A percentile compares a stretch with the other conserved stretches of the same genome.
phyloP scores from a whole-genome alignment of 1,140 invertebrate species.

The Aricia agestis region DNA sequence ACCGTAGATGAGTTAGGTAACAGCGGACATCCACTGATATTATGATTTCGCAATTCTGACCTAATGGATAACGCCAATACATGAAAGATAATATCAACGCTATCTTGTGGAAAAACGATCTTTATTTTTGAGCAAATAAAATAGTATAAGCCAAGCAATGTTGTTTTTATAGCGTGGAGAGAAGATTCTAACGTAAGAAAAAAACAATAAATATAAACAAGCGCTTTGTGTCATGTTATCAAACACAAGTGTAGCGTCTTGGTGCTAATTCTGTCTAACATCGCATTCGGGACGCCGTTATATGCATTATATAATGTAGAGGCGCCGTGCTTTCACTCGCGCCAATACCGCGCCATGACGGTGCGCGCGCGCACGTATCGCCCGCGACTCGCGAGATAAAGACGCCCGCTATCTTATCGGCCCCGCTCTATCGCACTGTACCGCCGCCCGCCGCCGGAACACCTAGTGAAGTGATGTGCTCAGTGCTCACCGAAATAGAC shows the following conservation, averaged over 20 bases:
- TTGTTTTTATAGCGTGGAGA: neutral
- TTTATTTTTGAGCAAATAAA: no score
- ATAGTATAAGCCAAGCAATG: no score
- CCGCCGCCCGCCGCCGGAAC: slow-evolving; percentile 61
- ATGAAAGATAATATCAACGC: no score
- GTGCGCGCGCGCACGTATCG: slow-evolving; percentile 64
- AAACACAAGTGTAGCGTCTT: slow-evolving; percentile 29
- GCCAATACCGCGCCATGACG: slow-evolving; percentile 59
- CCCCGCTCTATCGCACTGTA: slow-evolving; percentile 65
- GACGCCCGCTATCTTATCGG: slow-evolving; percentile 69
- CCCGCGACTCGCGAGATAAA: slow-evolving; percentile 68
- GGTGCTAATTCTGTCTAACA: slow-evolving; percentile 45
- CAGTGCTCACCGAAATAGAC: slow-evolving; percentile 69
- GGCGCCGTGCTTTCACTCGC: slow-evolving; percentile 62
- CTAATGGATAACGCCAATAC: no score
- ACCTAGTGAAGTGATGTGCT: slow-evolving; percentile 72
- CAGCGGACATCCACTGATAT: no score
- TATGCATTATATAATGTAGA: slow-evolving; percentile 71
- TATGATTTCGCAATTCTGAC: no score
- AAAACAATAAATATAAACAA: slow-evolving; percentile 13
- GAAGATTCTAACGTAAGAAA: neutral
- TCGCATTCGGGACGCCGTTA: slow-evolving; percentile 63
- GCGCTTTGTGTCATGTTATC: slow-evolving; percentile 5
- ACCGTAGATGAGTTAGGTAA: no score
- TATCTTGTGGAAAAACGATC: no score